These are phyloP conservation scores for Drosophila basisetae DNA, from an alignment of 2,888 invertebrate genomes.

Conservation along the genomic window DNA sequence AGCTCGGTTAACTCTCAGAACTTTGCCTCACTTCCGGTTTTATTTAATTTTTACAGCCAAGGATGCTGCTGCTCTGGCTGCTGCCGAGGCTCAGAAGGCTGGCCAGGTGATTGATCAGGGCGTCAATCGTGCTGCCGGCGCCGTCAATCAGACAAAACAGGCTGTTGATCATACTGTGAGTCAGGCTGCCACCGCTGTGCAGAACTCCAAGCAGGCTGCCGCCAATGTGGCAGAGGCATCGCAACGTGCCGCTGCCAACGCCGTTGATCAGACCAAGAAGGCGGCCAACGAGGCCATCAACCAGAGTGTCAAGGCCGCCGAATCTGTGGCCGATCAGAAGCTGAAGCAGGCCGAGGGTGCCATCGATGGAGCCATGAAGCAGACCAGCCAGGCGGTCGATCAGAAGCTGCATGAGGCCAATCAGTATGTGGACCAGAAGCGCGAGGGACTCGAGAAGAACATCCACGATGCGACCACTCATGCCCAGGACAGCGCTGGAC, in stretches of 20 bases:
- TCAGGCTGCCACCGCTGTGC: conserved; percentile 75
- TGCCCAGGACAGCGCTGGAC: conserved; percentile 82
- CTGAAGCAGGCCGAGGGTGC: conserved; percentile 86
- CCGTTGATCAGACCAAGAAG: conserved; percentile 86
- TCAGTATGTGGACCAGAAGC: conserved; percentile 88
- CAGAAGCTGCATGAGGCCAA: conserved; percentile 88
- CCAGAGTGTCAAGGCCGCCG: conserved; percentile 86
- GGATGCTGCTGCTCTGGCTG: conserved; percentile 85
- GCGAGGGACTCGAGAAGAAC: conserved; percentile 85
- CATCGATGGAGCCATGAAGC: conserved; percentile 87
- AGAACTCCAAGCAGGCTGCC: conserved; percentile 83
- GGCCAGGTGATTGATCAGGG: conserved; percentile 84
- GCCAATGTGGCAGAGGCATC: conserved; percentile 83
- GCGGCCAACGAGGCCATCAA: conserved; percentile 86
- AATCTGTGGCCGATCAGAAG: conserved; percentile 86
- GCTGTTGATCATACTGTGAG: conserved; percentile 78
- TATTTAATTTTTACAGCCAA: conserved; percentile 68
- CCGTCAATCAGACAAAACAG: conserved; percentile 80
- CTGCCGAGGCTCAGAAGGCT: conserved; percentile 82
- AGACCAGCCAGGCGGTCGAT: conserved; percentile 87
- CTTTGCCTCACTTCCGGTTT: accelerated
- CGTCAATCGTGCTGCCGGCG: conserved; percentile 79
- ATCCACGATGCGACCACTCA: conserved; percentile 82
- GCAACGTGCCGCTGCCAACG: conserved; percentile 84
- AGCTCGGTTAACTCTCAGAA: no score